phyloP scores from a whole-genome alignment of 2,797 vertebrate species.

The Paedocypris micromegethes region DNA sequence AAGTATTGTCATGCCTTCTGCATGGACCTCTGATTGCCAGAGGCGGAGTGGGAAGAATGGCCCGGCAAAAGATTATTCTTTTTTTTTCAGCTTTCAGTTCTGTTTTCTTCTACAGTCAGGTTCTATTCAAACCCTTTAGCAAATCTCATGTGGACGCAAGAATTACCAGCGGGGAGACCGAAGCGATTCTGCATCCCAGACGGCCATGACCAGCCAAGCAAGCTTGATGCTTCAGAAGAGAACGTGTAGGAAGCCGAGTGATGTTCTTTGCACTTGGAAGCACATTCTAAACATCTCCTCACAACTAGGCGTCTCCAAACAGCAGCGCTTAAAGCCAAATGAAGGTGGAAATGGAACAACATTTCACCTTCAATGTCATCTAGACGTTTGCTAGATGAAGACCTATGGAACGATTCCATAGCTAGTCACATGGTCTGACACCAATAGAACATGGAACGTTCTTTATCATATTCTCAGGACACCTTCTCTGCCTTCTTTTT shows the following conservation, averaged over 20 bases:
- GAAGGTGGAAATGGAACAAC: conserved; percentile 6
- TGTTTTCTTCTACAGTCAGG: conserved; percentile 34
- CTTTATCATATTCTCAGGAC: background rate
- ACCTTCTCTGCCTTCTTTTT: conserved; percentile 14
- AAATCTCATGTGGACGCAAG: conserved; percentile 15
- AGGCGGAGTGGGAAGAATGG: conserved; percentile 9
- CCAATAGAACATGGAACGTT: conserved; percentile 4
- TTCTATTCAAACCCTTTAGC: conserved; percentile 24
- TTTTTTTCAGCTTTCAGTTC: conserved; percentile 23
- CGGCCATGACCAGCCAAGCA: background rate
- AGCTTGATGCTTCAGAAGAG: conserved; percentile 15
- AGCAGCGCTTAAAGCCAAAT: conserved; percentile 1
- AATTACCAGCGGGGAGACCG: conserved; percentile 16
- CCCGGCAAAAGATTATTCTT: conserved; percentile 12
- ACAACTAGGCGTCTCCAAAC: conserved; percentile 4
- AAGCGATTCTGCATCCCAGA: conserved; percentile 10
- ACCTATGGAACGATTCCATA: conserved; percentile 3
- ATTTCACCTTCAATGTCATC: background rate
- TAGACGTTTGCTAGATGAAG: background rate
- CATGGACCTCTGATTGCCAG: conserved; percentile 4
- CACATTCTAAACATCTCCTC: conserved; percentile 12
- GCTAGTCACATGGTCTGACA: conserved; percentile 1
- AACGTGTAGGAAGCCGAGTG: conserved; percentile 7
- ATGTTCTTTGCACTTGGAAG: conserved; percentile 7
- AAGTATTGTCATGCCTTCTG: conserved; percentile 30